Evolutionary conservation across 1,140 invertebrate species (phyloP).

Genomic region (Sminthurinus signatus): DNA sequence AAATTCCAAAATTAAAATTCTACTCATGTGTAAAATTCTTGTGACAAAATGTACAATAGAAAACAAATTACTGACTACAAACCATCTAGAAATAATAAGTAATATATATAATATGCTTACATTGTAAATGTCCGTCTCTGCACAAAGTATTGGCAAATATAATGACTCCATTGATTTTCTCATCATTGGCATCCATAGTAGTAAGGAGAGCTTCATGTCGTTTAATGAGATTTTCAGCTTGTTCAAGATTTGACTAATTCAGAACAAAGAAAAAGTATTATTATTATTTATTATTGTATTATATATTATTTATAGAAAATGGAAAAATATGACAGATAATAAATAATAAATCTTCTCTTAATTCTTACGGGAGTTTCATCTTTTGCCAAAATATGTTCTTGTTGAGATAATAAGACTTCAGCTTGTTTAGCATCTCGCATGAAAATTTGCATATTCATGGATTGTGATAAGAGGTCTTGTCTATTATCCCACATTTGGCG

Average conservation of each 20-base stretch:
- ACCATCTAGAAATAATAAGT: not conserved
- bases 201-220: slow-evolving; percentile 97
- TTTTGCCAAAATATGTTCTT: slow-evolving; percentile 91
- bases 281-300: too few species aligned
- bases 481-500: slow-evolving; percentile 99
- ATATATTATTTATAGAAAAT: too few species aligned
- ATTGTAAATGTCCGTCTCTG: slow-evolving; percentile 72
- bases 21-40: slow-evolving; percentile 8
- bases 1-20: not conserved
- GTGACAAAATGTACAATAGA: not conserved
- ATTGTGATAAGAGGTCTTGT: slow-evolving; percentile 88
- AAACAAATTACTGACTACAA: not conserved
- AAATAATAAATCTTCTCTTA: slow-evolving; percentile 17
- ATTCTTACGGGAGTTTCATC: slow-evolving; percentile 77
- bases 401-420: slow-evolving; percentile 93
- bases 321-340: too few species aligned
- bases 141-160: slow-evolving; percentile 84
- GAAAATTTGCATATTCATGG: slow-evolving; percentile 89
- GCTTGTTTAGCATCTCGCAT: slow-evolving; percentile 94
- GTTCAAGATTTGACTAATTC: slow-evolving; percentile 84
- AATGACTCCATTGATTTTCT: slow-evolving; percentile 93
- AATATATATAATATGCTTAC: slow-evolving; percentile 27
- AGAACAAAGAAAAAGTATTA: too few species aligned
- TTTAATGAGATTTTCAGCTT: slow-evolving; percentile 95
- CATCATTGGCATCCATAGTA: slow-evolving; percentile 99